These are phyloP conservation scores for Galerucella nymphaeae DNA, from an alignment of 2,888 invertebrate genomes.

Conservation along the genomic window DNA sequence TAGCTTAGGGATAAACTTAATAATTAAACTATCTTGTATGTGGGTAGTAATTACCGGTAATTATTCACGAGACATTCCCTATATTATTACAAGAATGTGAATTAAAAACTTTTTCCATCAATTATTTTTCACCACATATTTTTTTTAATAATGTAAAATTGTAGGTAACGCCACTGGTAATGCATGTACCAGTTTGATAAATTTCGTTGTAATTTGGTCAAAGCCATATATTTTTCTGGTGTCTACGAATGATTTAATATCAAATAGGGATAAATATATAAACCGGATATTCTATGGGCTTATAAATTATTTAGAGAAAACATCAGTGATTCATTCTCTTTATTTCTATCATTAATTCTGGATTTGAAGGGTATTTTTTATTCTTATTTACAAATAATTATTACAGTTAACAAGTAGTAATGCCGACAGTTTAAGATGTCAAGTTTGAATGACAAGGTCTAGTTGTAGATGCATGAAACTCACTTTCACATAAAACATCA, in stretches of 20 bases:
- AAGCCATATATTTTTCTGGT: slow-evolving; percentile 35
- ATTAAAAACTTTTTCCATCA: too few species aligned
- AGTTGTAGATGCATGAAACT: too few species aligned
- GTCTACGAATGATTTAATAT: slow-evolving; percentile 38
- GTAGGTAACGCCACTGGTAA: slow-evolving; percentile 28
- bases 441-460: background rate
- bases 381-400: slow-evolving; percentile 15
- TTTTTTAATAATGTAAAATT: background rate
- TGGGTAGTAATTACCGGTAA: too few species aligned
- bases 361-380: slow-evolving; percentile 24
- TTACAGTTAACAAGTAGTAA: background rate
- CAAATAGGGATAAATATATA: slow-evolving; percentile 33
- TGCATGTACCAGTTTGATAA: slow-evolving; percentile 35
- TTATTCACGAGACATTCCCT: too few species aligned
- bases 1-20: too few species aligned
- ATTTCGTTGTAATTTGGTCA: slow-evolving; percentile 41
- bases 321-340: slow-evolving; percentile 23
- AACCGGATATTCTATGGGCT: slow-evolving; percentile 27
- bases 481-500: too few species aligned
- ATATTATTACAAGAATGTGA: too few species aligned
- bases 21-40: too few species aligned
- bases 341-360: slow-evolving; percentile 15
- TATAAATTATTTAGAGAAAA: slow-evolving; percentile 27
- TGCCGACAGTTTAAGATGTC: background rate
- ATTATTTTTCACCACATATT: too few species aligned